Conservation (phyloP, 2,888 invertebrate genomes). For the Parnassius mnemosyne region DNA sequence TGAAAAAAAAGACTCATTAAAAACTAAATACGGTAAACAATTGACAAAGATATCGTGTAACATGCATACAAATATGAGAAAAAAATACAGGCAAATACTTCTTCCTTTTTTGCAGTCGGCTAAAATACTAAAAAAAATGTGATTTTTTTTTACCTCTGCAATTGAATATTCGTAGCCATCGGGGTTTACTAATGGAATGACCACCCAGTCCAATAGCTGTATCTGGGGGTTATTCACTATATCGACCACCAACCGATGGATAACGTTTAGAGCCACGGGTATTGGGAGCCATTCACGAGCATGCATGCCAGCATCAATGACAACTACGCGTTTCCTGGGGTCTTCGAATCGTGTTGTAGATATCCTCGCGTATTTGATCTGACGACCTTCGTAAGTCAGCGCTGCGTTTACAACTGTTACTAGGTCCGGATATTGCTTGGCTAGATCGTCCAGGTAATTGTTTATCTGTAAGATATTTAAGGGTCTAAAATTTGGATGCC, state of each 20-base stretch:
- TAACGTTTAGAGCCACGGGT: constrained; percentile 83
- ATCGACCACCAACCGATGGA: constrained; percentile 83
- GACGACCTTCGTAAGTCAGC: constrained; percentile 80
- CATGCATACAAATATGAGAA: too few species aligned
- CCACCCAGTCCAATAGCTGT: constrained; percentile 83
- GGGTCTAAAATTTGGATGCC: not conserved
- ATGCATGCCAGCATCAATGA: constrained; percentile 83
- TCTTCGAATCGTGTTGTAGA: constrained; percentile 73
- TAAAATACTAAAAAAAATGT: too few species aligned
- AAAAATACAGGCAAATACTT: too few species aligned
- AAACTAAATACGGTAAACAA: too few species aligned
- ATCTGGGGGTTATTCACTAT: constrained; percentile 69
- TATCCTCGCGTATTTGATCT: constrained; percentile 81
- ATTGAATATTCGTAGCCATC: constrained; percentile 87
- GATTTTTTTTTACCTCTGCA: constrained; percentile 53
- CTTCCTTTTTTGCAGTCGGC: too few species aligned
- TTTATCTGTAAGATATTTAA: constrained; percentile 67
- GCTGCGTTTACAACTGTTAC: constrained; percentile 80
- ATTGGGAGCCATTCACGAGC: constrained; percentile 88
- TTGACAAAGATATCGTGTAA: too few species aligned
- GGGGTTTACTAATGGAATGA: constrained; percentile 85
- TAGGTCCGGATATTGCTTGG: constrained; percentile 62
- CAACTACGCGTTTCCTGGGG: constrained; percentile 76
- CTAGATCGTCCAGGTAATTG: constrained; percentile 65
- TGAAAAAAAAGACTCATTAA: too few species aligned